Evolutionary conservation across 2,888 invertebrate genomes (phyloP).

Genomic region (Idaea aversata): DNA sequence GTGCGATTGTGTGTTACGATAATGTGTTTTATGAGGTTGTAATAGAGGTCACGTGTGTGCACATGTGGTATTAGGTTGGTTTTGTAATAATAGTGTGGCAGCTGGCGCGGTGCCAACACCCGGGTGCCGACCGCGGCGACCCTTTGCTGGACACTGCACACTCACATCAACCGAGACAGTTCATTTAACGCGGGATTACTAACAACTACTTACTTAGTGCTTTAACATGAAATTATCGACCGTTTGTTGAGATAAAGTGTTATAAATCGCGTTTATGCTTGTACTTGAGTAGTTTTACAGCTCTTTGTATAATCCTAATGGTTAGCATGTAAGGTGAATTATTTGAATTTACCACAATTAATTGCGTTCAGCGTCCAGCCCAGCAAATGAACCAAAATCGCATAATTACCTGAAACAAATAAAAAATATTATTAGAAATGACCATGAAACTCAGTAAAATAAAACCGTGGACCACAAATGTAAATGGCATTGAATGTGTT

Average conservation of each 20-base stretch:
- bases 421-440: no score
- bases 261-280: background rate
- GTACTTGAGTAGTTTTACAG: no score
- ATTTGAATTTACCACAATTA: no score
- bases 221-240: background rate
- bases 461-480: no score
- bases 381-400: no score
- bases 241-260: background rate
- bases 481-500: no score
- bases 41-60: conserved; percentile 29
- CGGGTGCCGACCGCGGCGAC: conserved; percentile 42
- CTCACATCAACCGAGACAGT: conserved; percentile 28
- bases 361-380: no score
- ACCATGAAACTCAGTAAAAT: no score
- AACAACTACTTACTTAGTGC: background rate
- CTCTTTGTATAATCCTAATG: no score
- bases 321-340: no score
- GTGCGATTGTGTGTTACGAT: conserved; percentile 20
- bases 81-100: conserved; percentile 43
- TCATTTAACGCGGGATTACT: conserved; percentile 3
- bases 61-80: conserved; percentile 22
- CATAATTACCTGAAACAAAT: no score
- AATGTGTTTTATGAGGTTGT: conserved; percentile 28
- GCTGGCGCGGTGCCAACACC: conserved; percentile 44
- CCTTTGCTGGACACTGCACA: conserved; percentile 35